Base-by-base conservation (phyloP, 2,797 vertebrate genomes). In the Diglossa cyanea region DNA sequence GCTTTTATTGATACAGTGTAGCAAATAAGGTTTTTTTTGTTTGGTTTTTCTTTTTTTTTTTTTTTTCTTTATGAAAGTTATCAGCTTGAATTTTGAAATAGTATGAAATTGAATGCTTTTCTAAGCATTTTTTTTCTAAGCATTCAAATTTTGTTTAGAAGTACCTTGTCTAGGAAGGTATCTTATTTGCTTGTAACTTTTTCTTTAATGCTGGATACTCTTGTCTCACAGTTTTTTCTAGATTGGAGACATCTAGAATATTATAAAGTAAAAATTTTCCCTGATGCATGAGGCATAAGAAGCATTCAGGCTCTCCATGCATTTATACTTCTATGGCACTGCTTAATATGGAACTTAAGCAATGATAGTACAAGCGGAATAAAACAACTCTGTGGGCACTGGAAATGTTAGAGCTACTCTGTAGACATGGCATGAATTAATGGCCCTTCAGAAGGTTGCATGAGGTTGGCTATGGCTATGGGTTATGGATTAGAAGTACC, bases 291-390 rank as follows among this genome's bases (percentile, higher is more conserved):
- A 81, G 35, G 15, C 57, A 2, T 61, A 20, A 35, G 47, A 45
- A 39, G 5, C 13, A 7, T 33, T 53, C 12, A 5, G 33, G 6
- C 11, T 3, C 6, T 67, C 13, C 1, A 1, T 45, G 23, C 3
- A 5, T 63, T 93, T 82, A 5, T 58, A 19, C 10, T 23, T 61
- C 12, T 31, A 0, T 50, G 30, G 37, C 55, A 11, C 35, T 35
- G 35, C 25, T 62, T 58, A 33, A 28, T 5, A 50, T 19, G 19
- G 45, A 63, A 40, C 19, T 71, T 6, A 28, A 8, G 15, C 45
- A 5, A 18, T 18, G 35, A 9, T 28, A 19, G 11, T 26, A 10
- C 11, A 18, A 66, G 37, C n/a, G 26, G 45, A 92, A 48, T 21
- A 89, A n/a, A 88, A 11, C 6, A 58, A 6, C 28, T 75, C 25